phyloP scores from a whole-genome alignment of 2,113 vertebrate species.

The Corythornis vintsioides region DNA sequence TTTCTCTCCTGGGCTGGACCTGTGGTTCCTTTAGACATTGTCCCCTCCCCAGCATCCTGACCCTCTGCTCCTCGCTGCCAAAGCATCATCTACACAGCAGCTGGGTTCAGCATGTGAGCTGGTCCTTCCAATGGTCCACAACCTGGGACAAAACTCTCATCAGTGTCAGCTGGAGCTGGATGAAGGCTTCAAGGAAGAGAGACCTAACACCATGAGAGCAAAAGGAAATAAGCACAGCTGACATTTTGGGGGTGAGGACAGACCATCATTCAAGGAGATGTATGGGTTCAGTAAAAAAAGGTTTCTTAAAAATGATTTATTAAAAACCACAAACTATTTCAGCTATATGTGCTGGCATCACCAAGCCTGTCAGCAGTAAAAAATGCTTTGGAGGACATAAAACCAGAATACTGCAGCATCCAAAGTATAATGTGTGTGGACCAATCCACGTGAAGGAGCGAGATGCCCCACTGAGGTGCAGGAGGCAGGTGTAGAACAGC shows the following conservation, averaged over 20 bases:
- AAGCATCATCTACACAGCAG: not conserved
- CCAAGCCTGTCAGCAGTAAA: not conserved
- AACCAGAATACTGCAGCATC: not conserved
- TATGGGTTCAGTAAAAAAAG: not conserved
- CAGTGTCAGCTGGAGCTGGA: not conserved
- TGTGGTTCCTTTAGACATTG: not conserved
- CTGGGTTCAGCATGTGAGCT: not conserved
- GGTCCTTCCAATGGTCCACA: not conserved
- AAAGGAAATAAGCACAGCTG: not conserved
- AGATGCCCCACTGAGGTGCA: not conserved
- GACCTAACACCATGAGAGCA: not conserved
- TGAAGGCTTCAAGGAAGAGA: not conserved
- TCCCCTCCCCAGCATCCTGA: not conserved
- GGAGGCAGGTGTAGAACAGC: not conserved
- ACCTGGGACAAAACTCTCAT: not conserved
- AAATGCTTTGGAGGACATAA: not conserved
- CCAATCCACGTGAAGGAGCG: not conserved
- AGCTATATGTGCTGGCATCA: not conserved
- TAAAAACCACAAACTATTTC: not conserved
- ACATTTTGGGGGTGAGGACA: not conserved
- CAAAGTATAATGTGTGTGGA: not conserved
- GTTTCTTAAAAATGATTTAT: conserved; percentile 22
- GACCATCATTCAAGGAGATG: not conserved
- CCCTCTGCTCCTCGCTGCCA: not conserved
- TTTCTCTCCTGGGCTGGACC: not conserved